These are phyloP conservation scores for Chaenodraco wilsoni DNA, from an alignment of 2,797 vertebrate species.

Conservation along the genomic window DNA sequence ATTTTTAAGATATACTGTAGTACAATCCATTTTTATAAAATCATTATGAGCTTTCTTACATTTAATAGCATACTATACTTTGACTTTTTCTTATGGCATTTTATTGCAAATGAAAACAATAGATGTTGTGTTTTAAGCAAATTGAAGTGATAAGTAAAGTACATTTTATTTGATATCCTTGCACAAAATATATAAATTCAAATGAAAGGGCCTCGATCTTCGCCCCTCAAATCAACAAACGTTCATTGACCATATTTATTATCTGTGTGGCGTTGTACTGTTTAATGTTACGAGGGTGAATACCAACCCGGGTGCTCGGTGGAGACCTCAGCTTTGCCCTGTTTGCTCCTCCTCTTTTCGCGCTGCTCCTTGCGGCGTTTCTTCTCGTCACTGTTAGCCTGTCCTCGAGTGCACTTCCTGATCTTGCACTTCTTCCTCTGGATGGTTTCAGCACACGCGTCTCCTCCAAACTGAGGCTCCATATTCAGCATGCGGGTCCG, in stretches of 20 bases:
- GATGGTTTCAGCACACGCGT: slow-evolving; percentile 90
- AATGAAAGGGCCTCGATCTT: too few relatives aligned
- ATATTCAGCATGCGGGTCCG: slow-evolving; percentile 91
- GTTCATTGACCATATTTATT: neutral
- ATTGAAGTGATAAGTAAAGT: too few relatives aligned
- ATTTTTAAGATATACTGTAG: too few relatives aligned
- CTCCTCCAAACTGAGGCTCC: slow-evolving; percentile 96
- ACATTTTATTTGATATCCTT: too few relatives aligned
- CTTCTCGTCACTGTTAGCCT: slow-evolving; percentile 87
- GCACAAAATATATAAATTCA: too few relatives aligned
- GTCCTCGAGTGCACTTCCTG: slow-evolving; percentile 90
- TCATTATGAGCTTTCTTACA: too few relatives aligned
- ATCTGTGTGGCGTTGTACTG: neutral
- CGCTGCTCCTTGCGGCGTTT: slow-evolving; percentile 92
- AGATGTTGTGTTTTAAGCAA: too few relatives aligned
- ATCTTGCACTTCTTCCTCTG: slow-evolving; percentile 95
- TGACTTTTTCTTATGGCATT: too few relatives aligned
- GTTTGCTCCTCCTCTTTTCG: slow-evolving; percentile 91
- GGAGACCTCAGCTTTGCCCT: slow-evolving; percentile 80
- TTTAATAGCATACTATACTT: too few relatives aligned
- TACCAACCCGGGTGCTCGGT: slow-evolving; percentile 90
- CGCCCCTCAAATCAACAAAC: too few relatives aligned
- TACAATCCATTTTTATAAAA: too few relatives aligned
- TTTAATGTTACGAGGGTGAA: fast-evolving
- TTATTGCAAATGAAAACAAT: too few relatives aligned